A percentile compares a stretch with the other conserved stretches of the same genome.
These are phyloP conservation scores for Epistrophe eligans DNA, from an alignment of 2,888 invertebrate genomes.

Conservation along the genomic window DNA sequence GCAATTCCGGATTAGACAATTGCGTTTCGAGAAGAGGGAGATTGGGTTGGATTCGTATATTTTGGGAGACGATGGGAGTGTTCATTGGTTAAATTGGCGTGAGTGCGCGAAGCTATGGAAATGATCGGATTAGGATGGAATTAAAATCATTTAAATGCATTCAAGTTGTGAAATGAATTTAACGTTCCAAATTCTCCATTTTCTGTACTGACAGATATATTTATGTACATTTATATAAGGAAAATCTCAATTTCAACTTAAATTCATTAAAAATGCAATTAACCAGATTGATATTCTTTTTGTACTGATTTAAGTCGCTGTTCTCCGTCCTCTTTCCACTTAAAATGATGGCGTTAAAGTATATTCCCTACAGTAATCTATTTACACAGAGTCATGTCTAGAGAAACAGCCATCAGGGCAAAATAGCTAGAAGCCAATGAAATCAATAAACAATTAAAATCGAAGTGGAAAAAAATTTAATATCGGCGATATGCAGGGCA, in stretches of 20 bases:
- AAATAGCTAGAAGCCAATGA: constrained; percentile 22
- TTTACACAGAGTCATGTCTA: not conserved
- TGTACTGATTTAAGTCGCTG: constrained; percentile 42
- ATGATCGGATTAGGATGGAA: constrained; percentile 56
- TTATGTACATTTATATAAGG: not conserved
- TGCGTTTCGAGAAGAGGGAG: constrained; percentile 2
- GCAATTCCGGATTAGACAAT: constrained; percentile 56
- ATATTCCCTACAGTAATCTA: not conserved
- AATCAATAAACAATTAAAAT: constrained; percentile 63
- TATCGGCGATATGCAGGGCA: not conserved
- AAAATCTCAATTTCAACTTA: constrained; percentile 19
- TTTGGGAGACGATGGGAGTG: not conserved
- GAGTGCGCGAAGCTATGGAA: constrained; percentile 25
- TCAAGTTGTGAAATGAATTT: constrained; percentile 50
- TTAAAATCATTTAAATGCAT: constrained; percentile 60
- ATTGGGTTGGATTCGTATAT: not conserved
- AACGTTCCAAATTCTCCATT: constrained; percentile 4
- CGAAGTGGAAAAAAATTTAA: constrained; percentile 37
- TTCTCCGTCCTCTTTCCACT: not conserved
- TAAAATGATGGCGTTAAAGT: not conserved
- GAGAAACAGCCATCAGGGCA: not conserved
- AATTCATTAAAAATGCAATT: constrained; percentile 72
- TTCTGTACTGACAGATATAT: not conserved
- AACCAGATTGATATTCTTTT: constrained; percentile 66
- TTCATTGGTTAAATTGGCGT: constrained; percentile 47